Conservation (phyloP, 1,140 invertebrate genomes). For the Drosophila sproati region DNA sequence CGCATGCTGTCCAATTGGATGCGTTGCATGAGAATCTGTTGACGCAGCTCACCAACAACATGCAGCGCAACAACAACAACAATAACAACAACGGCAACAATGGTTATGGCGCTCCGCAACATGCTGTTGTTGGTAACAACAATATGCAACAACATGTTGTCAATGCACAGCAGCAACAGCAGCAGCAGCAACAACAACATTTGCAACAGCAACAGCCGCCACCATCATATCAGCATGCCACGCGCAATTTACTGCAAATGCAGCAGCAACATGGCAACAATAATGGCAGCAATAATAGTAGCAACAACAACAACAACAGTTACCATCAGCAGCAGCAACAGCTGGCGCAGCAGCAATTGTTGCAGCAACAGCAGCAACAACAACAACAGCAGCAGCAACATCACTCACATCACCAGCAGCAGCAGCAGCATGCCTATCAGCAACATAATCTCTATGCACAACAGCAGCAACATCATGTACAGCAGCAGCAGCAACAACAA, state of each 20-base stretch:
- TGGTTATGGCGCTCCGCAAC: constrained; percentile 81
- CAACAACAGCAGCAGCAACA: constrained; percentile 69
- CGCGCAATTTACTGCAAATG: constrained; percentile 85
- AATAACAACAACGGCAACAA: constrained; percentile 60
- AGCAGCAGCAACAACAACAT: constrained; percentile 53
- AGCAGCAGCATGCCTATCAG: constrained; percentile 57
- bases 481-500: constrained; percentile 70
- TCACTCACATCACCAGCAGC: constrained; percentile 63
- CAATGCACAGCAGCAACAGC: constrained; percentile 55
- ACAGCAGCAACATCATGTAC: constrained; percentile 61
- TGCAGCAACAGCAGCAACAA: constrained; percentile 59
- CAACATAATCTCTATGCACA: constrained; percentile 60
- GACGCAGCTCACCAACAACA: constrained; percentile 85
- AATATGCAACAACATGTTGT: constrained; percentile 53
- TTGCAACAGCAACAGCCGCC: constrained; percentile 67
- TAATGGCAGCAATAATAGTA: constrained; percentile 82
- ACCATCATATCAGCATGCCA: constrained; percentile 85
- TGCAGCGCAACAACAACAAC: constrained; percentile 64
- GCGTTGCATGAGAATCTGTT: constrained; percentile 88
- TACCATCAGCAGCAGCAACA: constrained; percentile 64
- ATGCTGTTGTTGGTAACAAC: constrained; percentile 51
- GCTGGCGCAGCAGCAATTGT: constrained; percentile 54
- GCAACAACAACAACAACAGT: constrained; percentile 68
- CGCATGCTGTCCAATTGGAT: constrained; percentile 85
- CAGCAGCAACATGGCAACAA: constrained; percentile 84